Evolutionary conservation across 2,888 invertebrate species (phyloP), one percentile per base, ranked within the genome.

Genomic region (Eupithecia pulchellata): DNA sequence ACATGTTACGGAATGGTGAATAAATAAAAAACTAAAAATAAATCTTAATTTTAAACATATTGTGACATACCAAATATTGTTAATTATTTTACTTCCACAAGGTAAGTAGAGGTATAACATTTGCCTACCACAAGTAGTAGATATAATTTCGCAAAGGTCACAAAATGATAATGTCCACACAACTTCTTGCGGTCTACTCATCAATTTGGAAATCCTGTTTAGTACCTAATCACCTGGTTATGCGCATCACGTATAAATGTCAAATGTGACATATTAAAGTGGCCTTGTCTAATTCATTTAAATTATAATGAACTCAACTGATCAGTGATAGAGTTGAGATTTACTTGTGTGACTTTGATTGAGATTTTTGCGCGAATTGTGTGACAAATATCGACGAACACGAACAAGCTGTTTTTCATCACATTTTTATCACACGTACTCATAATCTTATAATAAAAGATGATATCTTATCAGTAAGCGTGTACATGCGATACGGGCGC

Each of bases 201-300:
- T 75, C 57, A 61, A 63, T 66, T 58, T 64, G 57, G 58, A 64
- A 74, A 73, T 77, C 74, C 77, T 75, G 74, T 74, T 76, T 57
- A 30, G 62, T 75, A n/a, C n/a, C n/a, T n/a, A 71, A 74, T 75
- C 75, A 52, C 61, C 62, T 60, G 27, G 52, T 11, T 57, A 29
- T 84, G 85, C 82, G 84, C 84, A 79, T 66, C 61, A 68, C 68
- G 87, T 80, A 75, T 67, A 80, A 90, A 90, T 90, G 89, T 88
- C 89, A 90, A 84, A 90, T 89, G 86, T 90, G 85, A 87, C 82
- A 82, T 81, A 66, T 78, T 82, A 79, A 75, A 80, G 73, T 78
- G 83, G 82, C 89, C 90, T 91, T 89, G 89, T 62, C 75, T 83
- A 86, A 78, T 75, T 42, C 52, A 73, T 69, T 42, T 47, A 17